Conservation (phyloP, 2,113 vertebrate species). For the Grammomys dolichurus region DNA sequence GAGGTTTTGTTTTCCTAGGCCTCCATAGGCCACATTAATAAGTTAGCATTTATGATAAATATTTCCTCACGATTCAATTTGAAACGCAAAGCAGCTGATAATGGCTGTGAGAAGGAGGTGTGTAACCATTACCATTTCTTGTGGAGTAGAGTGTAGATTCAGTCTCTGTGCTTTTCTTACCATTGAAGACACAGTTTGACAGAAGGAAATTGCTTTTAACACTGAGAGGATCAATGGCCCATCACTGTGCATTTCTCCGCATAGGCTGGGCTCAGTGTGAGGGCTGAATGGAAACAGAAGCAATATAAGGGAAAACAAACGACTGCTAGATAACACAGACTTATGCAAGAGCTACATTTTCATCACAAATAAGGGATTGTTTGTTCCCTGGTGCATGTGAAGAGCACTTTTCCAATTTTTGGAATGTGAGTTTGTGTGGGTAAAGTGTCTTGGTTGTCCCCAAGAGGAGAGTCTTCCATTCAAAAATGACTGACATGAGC, state of each 20-base stretch:
- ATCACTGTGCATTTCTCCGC: not conserved
- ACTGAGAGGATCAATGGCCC: not conserved
- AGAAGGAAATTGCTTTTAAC: conserved; percentile 1
- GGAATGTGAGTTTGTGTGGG: not conserved
- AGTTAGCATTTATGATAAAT: not conserved
- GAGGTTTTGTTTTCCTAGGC: not conserved
- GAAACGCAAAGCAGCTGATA: not conserved
- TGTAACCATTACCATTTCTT: conserved; percentile 1
- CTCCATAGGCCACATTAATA: not conserved
- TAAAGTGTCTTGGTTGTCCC: not conserved
- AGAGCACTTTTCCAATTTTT: not conserved
- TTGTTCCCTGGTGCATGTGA: not conserved
- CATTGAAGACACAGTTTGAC: not conserved
- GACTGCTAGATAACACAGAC: not conserved
- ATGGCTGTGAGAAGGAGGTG: not conserved
- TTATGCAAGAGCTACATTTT: not conserved
- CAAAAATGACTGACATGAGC: not conserved
- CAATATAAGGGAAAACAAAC: not conserved
- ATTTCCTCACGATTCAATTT: not conserved
- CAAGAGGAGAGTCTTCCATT: not conserved
- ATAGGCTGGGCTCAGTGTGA: not conserved
- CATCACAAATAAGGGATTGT: not conserved
- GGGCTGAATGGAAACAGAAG: not conserved
- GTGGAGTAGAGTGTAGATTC: not conserved
- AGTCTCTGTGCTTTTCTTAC: not conserved